These are phyloP conservation scores for Noctilio leporinus DNA, from an alignment of 2,113 vertebrate genomes.

Conservation along the genomic window DNA sequence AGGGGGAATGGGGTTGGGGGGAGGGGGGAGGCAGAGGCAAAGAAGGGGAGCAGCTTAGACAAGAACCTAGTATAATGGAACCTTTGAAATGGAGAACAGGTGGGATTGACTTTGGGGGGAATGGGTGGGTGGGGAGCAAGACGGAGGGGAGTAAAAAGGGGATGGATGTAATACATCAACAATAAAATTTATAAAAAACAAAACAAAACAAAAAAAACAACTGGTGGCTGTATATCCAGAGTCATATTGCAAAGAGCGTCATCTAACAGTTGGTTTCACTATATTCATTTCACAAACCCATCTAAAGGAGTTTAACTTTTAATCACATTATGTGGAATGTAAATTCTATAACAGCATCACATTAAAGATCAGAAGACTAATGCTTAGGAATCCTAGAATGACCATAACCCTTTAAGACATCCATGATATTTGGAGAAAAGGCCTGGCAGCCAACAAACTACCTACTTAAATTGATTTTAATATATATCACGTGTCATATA, in stretches of 20 bases:
- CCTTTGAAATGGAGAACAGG: too few relatives aligned
- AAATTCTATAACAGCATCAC: too few relatives aligned
- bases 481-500: neutral
- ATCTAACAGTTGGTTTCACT: neutral
- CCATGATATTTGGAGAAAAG: neutral
- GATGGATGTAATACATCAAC: too few relatives aligned
- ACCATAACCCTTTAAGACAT: neutral
- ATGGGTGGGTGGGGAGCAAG: too few relatives aligned
- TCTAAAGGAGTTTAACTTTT: slow-evolving; percentile 19
- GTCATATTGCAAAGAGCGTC: neutral
- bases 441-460: neutral
- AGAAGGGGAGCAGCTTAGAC: too few relatives aligned
- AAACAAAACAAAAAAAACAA: too few relatives aligned
- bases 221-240: neutral
- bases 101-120: too few relatives aligned
- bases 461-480: neutral
- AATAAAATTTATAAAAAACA: too few relatives aligned
- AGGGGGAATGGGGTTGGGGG: too few relatives aligned
- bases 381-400: neutral
- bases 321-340: neutral
- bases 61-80: too few relatives aligned
- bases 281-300: neutral
- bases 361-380: neutral
- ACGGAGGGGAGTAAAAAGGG: too few relatives aligned
- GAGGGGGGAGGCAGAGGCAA: too few relatives aligned